Base-by-base conservation (phyloP, 2,113 vertebrate genomes). In the Chloroceryle aenea region DNA sequence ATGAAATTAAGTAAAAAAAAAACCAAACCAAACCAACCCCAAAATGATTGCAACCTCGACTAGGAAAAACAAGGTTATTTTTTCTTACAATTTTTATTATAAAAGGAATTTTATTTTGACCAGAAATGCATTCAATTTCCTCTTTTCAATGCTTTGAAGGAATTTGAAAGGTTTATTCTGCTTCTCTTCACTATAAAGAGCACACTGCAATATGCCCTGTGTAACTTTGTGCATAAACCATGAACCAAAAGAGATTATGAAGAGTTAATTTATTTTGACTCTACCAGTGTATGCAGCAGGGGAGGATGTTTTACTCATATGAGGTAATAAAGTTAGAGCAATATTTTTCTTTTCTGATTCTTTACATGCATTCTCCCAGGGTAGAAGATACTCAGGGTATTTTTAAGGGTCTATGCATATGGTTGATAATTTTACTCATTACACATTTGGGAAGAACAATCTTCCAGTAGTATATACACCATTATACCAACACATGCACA, bases 191-290 rank as follows among this genome's bases (percentile, higher is more conserved):
- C 67, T 75, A 86, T 64, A 78, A 89, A 62, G 56, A 90, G 76
- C 27, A 11, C 34, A 53, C 63, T 64, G 59, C 59, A 90, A 36
- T 78, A 95, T 48, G 87, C 30, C n/a, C 47, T 8, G 1, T 47
- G 58, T 61, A 95, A 92, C 27, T 38, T 77, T 40, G 43, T 86
- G 80, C 82, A 90, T 89, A 93, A 96, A 92, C 76, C 83, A 80
- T 4, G 58, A 95, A 92, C 43, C 23, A 45, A 69, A 77, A 89
- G 68, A 88, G 73, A 93, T 96, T 87, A 92, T 1, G 19, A 96
- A 85, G 90, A 93, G 69, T 95, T 96, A 93, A 93, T 93, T 93
- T 92, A 87, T 87, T 94, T 95, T 95, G 62, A 81, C 48, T 64
- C 78, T 83, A 55, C 64, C 72, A 78, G 73, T 45, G 63, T 86